phyloP scores from a whole-genome alignment of 2,888 invertebrate genomes.

The Noctua janthina region DNA sequence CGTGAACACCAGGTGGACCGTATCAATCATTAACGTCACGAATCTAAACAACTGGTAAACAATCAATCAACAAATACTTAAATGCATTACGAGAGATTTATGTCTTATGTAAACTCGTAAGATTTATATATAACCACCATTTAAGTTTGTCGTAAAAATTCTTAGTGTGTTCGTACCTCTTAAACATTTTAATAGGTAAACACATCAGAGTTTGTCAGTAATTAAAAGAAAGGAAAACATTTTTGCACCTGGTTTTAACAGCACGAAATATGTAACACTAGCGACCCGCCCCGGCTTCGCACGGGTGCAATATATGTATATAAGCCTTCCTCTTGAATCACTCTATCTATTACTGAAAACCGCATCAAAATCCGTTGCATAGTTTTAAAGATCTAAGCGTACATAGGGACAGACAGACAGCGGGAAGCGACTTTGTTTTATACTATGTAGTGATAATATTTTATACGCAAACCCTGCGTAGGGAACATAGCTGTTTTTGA shows the following conservation, averaged over 20 bases:
- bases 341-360: no score
- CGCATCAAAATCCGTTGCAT: no score
- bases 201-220: not conserved
- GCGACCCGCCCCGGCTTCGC: no score
- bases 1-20: conserved; percentile 20
- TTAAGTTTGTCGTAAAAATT: conserved; percentile 44
- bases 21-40: conserved; percentile 15
- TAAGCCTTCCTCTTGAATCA: no score
- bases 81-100: conserved; percentile 37
- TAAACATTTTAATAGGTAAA: conserved; percentile 9
- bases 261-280: not conserved
- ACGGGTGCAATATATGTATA: no score
- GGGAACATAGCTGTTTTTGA: no score
- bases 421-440: no score
- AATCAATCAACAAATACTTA: conserved; percentile 37
- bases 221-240: not conserved
- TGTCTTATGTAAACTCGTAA: conserved; percentile 21
- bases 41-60: conserved; percentile 8
- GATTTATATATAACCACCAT: conserved; percentile 25
- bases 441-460: not conserved
- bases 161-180: conserved; percentile 19
- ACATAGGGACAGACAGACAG: no score
- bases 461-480: no score
- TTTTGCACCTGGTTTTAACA: not conserved
- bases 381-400: no score